Percentiles rank a stretch among this genome's conserved stretches.
Conservation (phyloP, 2,888 invertebrate species). For the Timema podura region DNA sequence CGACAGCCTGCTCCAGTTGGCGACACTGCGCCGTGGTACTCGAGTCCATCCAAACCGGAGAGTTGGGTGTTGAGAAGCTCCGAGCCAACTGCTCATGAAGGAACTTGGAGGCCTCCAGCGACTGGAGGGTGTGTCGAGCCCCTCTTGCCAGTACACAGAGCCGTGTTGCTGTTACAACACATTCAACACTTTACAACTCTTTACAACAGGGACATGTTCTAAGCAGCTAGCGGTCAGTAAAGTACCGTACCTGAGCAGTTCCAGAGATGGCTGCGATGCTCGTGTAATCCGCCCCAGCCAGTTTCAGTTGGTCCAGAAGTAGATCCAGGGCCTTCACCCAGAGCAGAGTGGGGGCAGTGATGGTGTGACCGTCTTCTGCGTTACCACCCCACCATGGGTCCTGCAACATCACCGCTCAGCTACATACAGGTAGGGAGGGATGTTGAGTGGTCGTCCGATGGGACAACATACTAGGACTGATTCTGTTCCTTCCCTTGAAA, state of each 20-base stretch:
- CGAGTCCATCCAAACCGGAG: conserved; percentile 97
- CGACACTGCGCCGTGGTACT: conserved; percentile 72
- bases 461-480: too few species aligned
- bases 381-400: conserved; percentile 15
- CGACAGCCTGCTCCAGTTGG: conserved; percentile 74
- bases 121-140: conserved; percentile 59
- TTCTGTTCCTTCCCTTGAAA: too few species aligned
- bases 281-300: conserved; percentile 77
- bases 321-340: conserved; percentile 96
- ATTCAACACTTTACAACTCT: not conserved
- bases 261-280: conserved; percentile 83
- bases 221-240: not conserved
- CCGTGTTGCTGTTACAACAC: conserved; percentile 80
- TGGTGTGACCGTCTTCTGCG: conserved; percentile 47
- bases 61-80: conserved; percentile 71
- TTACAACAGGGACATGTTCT: not conserved
- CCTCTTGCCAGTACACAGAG: conserved; percentile 92
- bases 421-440: too few species aligned
- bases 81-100: conserved; percentile 78
- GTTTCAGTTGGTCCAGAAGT: conserved; percentile 76
- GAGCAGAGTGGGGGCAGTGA: conserved; percentile 81
- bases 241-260: conserved; percentile 74
- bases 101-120: conserved; percentile 68
- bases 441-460: too few species aligned
- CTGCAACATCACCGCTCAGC: not conserved